These are phyloP conservation scores for Pterostichus niger DNA, from an alignment of 2,888 invertebrate genomes.

Conservation along the genomic window DNA sequence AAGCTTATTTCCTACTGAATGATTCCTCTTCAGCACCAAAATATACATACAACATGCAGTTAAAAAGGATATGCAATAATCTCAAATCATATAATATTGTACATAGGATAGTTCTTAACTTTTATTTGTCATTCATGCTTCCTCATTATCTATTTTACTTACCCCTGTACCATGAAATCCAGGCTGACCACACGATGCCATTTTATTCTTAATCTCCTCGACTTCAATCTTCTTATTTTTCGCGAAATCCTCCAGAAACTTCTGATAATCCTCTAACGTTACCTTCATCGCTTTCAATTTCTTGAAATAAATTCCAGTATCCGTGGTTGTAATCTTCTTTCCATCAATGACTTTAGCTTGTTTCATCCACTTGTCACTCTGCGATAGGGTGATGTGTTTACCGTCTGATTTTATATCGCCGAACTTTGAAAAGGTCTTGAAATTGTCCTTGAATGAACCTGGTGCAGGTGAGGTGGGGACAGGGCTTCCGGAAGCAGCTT, in stretches of 20 bases:
- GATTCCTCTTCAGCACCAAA: no score
- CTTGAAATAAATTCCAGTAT: conserved; percentile 94
- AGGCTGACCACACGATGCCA: conserved; percentile 89
- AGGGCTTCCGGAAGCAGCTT: conserved; percentile 71
- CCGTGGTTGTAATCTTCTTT: conserved; percentile 92
- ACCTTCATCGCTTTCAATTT: conserved; percentile 84
- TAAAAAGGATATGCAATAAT: no score
- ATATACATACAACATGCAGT: no score
- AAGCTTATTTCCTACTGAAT: no score
- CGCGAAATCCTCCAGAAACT: conserved; percentile 90
- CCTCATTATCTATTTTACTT: neutral
- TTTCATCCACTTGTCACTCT: conserved; percentile 97
- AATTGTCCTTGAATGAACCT: conserved; percentile 82
- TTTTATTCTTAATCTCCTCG: conserved; percentile 87
- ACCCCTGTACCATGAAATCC: conserved; percentile 75
- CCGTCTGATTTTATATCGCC: conserved; percentile 93
- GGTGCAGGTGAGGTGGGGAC: conserved; percentile 68
- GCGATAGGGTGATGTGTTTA: conserved; percentile 89
- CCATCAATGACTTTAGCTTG: conserved; percentile 89
- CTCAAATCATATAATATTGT: no score
- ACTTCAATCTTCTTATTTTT: conserved; percentile 87
- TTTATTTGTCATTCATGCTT: neutral
- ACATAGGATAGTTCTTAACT: no score
- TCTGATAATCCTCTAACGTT: conserved; percentile 73
- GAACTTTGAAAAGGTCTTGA: conserved; percentile 92